phyloP scores from a whole-genome alignment of 2,113 vertebrate genomes.

The Micronycteris hirsuta region DNA sequence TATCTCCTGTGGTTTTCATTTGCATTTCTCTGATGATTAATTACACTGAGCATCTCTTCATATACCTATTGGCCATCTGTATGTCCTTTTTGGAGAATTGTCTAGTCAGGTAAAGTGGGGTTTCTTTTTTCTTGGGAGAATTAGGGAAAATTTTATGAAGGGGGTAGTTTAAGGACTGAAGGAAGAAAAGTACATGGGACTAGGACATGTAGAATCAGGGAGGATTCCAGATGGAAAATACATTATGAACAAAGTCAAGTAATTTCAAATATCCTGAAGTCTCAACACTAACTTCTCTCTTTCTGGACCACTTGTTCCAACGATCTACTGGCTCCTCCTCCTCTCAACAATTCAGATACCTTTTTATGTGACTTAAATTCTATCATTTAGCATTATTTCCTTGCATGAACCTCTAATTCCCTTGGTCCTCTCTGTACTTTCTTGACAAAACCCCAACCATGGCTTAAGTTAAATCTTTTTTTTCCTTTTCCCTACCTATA shows the following conservation, averaged over 20 bases:
- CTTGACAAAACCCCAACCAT: neutral
- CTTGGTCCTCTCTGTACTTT: neutral
- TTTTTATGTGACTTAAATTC: neutral
- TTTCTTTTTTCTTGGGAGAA: neutral
- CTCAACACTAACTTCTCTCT: neutral
- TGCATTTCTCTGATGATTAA: neutral
- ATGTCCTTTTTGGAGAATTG: neutral
- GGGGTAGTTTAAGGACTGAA: neutral
- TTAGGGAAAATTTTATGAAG: neutral
- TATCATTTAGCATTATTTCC: neutral
- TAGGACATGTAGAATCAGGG: neutral
- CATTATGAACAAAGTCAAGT: neutral
- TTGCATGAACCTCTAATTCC: neutral
- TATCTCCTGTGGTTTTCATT: neutral
- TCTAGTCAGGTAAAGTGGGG: neutral
- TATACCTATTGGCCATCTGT: neutral
- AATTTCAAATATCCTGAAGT: neutral
- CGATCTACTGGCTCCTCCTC: neutral
- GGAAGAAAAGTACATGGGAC: neutral
- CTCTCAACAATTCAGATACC: neutral
- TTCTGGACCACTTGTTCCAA: neutral
- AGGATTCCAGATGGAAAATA: neutral
- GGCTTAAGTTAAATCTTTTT: neutral
- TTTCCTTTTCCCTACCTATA: neutral
- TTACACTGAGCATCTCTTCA: neutral